Base-by-base conservation (phyloP, 2,797 vertebrate species). In the Myiothlypis chrysogaster region DNA sequence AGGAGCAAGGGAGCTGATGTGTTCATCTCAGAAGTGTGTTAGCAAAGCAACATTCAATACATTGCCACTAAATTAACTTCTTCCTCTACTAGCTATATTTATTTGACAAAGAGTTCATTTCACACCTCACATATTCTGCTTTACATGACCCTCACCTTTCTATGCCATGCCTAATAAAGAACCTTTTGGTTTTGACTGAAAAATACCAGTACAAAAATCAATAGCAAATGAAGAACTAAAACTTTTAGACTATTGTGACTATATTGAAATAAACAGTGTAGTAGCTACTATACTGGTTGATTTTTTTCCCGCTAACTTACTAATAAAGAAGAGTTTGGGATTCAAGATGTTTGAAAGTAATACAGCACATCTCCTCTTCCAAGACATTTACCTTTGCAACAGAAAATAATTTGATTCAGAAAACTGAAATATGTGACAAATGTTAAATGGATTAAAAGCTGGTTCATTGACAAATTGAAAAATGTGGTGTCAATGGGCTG, bases 1-100 rank as follows among this genome's bases (percentile, higher is more conserved):
- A 57, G 68, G 35, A 70, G 49, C 0, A 0, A n/a, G 21, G 53
- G 22, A 88, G 20, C 30, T 91, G 75, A 37, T 0, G 0, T 19
- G 21, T 76, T 76, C 44, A 41, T 83, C 37, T 89, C 53, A 70
- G 76, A 50, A 13, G 1, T 15, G 10, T 22, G 22, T 46, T 66
- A 86, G 39, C 43, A 70, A 47, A 65, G 19, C 35, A 52, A 7
- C 28, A 22, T 83, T 77, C 32, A 47, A 5, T 65, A 56, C 7
- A 2, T 34, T 57, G 28, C 12, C 46, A 37, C 44, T 69, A 64
- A 72, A 89, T 82, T 71, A 65, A 50, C 17, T 72, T 71, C 55
- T 63, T 80, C 21, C 47, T 41, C 21, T 56, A 1, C 59, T 73
- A 24, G 19, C 49, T 53, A 0, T 59, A 87, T 93, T 59, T 87